Evolutionary conservation across 2,888 invertebrate genomes (phyloP), one percentile per base, ranked within the genome.

Genomic region (Drosophila nigricruria): DNA sequence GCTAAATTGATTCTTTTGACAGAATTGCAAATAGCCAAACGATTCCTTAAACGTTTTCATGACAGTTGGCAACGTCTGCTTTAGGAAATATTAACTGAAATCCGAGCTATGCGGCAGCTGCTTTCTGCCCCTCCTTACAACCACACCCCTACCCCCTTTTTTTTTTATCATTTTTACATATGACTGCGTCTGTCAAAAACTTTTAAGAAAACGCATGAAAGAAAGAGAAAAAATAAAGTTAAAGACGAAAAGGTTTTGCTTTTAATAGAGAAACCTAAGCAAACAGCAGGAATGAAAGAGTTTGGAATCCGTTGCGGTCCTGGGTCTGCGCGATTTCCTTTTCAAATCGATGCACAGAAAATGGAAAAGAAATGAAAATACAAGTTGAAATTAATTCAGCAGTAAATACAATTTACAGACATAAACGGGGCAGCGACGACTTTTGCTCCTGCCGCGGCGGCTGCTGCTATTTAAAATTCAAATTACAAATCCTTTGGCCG

Each of bases 401-500:
- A 89, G 89, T 87, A 89, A 85, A 89, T 87, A 87, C 67, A 81
- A 87, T 84, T 87, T 86, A 83, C 69, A 82, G 70, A 32, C 74
- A 61, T 54, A 20, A 60, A 30, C 47, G 65, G 62, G 40, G 50
- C 61, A 38, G 63, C 64, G 50, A 14, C 77, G 47, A 50, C 63
- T 62, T 57, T 54, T 60, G 50, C 50, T 72, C 59, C 64, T 70
- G 61, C 45, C 54, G 52, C 70, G 58, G 38, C 42, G 49, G 38
- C 70, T 50, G 76, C 86, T 88, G 76, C 86, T 88, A 85, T 87
- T 87, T 87, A 89, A 87, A 88, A 89, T 87, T 88, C 88, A 87
- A 87, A 88, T 87, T 87, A 87, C 88, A 89, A 89, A 87, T 88
- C 90, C 86, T 81, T 83, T 76, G 40, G 45, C 49, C 23, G 34